Evolutionary conservation across 2,888 invertebrate species (phyloP).

Genomic region (Apamea sordens): DNA sequence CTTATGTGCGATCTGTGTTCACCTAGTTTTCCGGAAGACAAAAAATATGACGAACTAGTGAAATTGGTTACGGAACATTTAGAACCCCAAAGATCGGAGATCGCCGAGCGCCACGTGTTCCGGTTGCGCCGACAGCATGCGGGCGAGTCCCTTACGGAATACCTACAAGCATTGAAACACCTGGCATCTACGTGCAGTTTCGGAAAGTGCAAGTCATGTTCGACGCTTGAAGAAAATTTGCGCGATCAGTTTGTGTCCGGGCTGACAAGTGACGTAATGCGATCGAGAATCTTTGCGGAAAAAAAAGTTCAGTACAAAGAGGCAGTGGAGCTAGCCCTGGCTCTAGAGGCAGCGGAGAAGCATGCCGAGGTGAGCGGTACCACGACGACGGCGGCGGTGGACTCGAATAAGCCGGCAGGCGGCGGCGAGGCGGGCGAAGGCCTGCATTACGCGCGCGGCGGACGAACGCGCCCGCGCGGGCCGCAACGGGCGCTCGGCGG

Average conservation of each 20-base stretch:
- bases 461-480: no score
- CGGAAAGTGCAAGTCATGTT: neutral
- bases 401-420: no score
- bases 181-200: neutral
- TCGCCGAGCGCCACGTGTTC: constrained; percentile 23
- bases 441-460: no score
- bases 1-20: no score
- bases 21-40: neutral
- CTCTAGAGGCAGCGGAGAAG: no score
- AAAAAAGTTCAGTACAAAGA: neutral
- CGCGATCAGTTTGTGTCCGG: neutral
- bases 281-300: no score
- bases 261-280: neutral
- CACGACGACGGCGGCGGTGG: no score
- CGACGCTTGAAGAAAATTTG: constrained; percentile 4
- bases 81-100: constrained; percentile 17
- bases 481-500: no score
- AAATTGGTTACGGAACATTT: constrained; percentile 5
- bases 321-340: no score
- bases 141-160: constrained; percentile 10
- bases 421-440: no score
- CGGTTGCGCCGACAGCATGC: constrained; percentile 10
- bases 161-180: constrained; percentile 16
- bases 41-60: neutral
- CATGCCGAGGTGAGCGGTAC: no score